Percentiles rank a stretch among this genome's conserved stretches.
Conservation (phyloP, 2,888 invertebrate genomes). For the Papilio protenor region DNA sequence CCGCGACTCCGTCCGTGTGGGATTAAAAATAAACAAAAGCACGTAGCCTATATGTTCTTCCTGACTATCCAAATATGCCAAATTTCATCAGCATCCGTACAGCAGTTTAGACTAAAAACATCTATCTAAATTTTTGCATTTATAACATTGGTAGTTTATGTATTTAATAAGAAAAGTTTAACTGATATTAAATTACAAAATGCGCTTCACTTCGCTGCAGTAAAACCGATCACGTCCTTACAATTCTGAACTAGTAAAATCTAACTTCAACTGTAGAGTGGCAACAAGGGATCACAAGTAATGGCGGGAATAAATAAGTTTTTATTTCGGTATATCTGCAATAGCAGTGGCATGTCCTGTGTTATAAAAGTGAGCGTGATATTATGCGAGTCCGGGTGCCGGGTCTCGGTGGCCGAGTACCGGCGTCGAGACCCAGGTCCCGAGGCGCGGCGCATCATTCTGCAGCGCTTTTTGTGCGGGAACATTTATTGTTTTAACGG, state of each 20-base stretch:
- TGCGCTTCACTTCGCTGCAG: not conserved
- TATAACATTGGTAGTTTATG: too few relatives aligned
- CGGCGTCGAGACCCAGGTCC: not conserved
- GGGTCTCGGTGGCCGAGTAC: not conserved
- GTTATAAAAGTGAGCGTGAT: constrained; percentile 12
- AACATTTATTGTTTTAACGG: constrained; percentile 57
- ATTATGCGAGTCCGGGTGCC: not conserved
- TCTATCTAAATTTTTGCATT: too few relatives aligned
- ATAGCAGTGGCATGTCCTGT: constrained; percentile 8
- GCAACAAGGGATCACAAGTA: not conserved
- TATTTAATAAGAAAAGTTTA: not conserved
- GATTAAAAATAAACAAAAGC: too few relatives aligned
- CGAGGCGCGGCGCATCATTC: constrained; percentile 23
- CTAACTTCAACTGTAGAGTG: not conserved
- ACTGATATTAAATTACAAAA: not conserved
- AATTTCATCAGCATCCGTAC: too few relatives aligned
- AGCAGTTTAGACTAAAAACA: too few relatives aligned
- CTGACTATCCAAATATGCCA: too few relatives aligned
- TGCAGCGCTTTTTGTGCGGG: constrained; percentile 39
- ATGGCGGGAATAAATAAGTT: not conserved
- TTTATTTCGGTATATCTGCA: not conserved
- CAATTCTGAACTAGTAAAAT: not conserved
- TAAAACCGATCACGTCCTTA: not conserved
- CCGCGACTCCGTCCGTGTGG: too few relatives aligned
- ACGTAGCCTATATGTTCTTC: too few relatives aligned